Percentiles rank a stretch among this genome's conserved stretches.
These are phyloP conservation scores for Homalodisca vitripennis DNA, from an alignment of 1,140 invertebrate genomes.

Conservation along the genomic window DNA sequence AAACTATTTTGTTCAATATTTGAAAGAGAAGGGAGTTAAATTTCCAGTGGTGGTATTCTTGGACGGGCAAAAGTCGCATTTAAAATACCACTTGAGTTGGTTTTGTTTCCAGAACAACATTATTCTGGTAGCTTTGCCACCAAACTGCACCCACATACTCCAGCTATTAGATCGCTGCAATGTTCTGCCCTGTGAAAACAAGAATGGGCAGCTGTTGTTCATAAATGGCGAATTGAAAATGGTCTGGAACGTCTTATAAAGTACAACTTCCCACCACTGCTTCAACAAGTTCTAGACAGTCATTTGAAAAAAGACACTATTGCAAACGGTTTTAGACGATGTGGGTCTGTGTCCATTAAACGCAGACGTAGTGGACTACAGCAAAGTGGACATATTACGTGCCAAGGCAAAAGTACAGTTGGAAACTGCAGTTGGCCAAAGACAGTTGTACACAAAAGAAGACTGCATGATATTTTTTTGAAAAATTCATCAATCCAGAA, in stretches of 20 bases:
- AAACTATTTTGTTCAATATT: neutral
- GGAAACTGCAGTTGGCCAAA: too few relatives aligned
- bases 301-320: neutral
- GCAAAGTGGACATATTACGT: neutral
- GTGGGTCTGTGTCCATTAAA: neutral
- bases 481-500: neutral
- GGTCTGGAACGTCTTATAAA: neutral
- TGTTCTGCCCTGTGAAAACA: neutral
- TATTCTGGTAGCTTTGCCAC: neutral
- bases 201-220: neutral
- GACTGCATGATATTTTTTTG: too few relatives aligned
- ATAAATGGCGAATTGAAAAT: too few relatives aligned
- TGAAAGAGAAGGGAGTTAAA: neutral
- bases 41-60: too few relatives aligned
- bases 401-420: too few relatives aligned
- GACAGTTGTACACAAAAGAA: too few relatives aligned
- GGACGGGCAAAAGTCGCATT: neutral
- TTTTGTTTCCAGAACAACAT: neutral
- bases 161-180: too few relatives aligned
- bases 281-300: neutral
- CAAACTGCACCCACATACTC: neutral
- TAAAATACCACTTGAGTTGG: neutral
- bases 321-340: too few relatives aligned
- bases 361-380: neutral
- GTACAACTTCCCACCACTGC: neutral